Evolutionary conservation across 2,113 vertebrate genomes (phyloP), one percentile per base, ranked within the genome.

Genomic region (Varanus salvator): DNA sequence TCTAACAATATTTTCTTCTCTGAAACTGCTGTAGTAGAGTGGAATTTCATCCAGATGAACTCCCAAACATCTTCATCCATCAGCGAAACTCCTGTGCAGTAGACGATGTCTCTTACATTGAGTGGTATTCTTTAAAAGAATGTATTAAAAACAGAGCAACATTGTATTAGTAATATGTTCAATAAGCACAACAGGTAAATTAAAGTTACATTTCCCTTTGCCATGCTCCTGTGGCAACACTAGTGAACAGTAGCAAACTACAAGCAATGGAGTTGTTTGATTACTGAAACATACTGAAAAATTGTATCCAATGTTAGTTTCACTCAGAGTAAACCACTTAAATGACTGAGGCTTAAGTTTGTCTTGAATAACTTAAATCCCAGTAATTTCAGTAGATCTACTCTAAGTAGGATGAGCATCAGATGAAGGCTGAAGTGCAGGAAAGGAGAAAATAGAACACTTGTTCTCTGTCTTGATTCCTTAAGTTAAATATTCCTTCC

Each of bases 11-110:
- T 98, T 96, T 99, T 99, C 96, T 99, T 99, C 96, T 99, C 99
- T 0, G 99, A 99, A 3, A 99, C 96, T 15, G 98, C 98, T 21
- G 96, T 98, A 19, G 98, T 98, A 6, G 98, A 99, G 96, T 99
- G 99, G 92, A 99, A 99, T 97, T 99, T 99, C 98, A 99, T 99
- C 99, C 99, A 99, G 94, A 99, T 98, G 95, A 99, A 99, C 94
- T 99, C 99, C 99, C 99, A 99, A 88, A 99, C 98, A 90, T 99
- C 99, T 96, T 99, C 99, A 94, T 99, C 99, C 97, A 99, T 98
- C 91, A 99, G 95, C 0, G 98, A 99, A 86, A 99, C 99, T 89
- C 98, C 99, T 1, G 99, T 99, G 95, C 99, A 99, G 97, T 99
- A 99, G 8, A 99, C 98, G 1, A 99, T 98, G 96, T 99, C 99